Evolutionary conservation across 2,797 vertebrate species (phyloP).

Genomic region (Alosa sapidissima): DNA sequence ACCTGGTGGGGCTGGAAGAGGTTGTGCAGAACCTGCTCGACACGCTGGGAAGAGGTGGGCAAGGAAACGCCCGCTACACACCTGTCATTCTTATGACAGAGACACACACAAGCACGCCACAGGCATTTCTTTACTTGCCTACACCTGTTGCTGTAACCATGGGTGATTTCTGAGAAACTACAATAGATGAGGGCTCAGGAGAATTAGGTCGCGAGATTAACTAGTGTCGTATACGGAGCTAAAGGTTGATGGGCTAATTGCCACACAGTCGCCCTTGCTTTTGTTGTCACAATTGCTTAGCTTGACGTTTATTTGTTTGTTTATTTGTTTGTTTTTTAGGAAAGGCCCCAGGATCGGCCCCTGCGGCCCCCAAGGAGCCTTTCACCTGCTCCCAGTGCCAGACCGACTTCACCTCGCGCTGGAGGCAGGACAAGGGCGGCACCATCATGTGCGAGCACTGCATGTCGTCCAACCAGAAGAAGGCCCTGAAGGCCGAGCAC

Average conservation of each 20-base stretch:
- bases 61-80: neutral
- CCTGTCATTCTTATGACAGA: neutral
- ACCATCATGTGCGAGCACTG: conserved; percentile 94
- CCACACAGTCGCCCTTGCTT: too few species aligned
- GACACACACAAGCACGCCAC: neutral
- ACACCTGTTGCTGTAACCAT: neutral
- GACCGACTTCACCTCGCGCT: conserved; percentile 98
- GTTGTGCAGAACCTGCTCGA: conserved; percentile 97
- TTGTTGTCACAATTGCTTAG: too few species aligned
- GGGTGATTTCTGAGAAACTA: neutral
- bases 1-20: conserved; percentile 94
- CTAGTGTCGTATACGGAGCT: too few species aligned
- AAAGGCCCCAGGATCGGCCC: conserved; percentile 67
- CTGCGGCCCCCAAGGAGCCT: conserved; percentile 83
- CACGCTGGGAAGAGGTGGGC: conserved; percentile 85
- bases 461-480: conserved; percentile 98
- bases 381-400: conserved; percentile 92
- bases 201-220: neutral
- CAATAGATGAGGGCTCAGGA: neutral
- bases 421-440: conserved; percentile 93
- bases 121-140: neutral
- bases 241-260: too few species aligned
- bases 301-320: neutral
- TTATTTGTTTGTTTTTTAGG: conserved; percentile 60
- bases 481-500: conserved; percentile 93